A percentile compares a stretch with the other conserved stretches of the same genome.
These are phyloP conservation scores for Semnornis frantzii DNA, from an alignment of 2,113 vertebrate species.

Conservation along the genomic window DNA sequence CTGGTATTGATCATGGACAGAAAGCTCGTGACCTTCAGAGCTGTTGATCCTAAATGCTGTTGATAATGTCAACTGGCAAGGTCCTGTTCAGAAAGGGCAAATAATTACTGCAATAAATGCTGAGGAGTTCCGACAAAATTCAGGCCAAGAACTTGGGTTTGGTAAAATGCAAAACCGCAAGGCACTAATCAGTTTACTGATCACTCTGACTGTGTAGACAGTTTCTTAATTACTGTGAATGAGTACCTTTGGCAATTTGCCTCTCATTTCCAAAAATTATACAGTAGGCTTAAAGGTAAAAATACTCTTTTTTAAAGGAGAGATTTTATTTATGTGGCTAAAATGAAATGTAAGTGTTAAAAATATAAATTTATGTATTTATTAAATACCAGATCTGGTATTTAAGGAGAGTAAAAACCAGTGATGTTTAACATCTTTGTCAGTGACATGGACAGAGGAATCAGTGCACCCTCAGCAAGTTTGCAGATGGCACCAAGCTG, in stretches of 20 bases:
- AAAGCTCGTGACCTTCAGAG: not conserved
- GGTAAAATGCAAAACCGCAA: not conserved
- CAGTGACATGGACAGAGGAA: too few relatives aligned
- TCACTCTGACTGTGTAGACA: not conserved
- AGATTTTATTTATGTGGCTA: not conserved
- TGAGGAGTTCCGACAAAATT: not conserved
- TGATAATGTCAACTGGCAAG: not conserved
- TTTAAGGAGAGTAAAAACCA: not conserved
- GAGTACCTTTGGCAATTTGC: not conserved
- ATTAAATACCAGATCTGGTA: not conserved
- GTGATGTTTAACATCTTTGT: too few relatives aligned
- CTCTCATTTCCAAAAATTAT: not conserved
- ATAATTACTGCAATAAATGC: not conserved
- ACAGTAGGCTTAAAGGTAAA: not conserved
- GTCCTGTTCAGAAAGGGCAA: not conserved
- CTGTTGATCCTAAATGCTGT: not conserved
- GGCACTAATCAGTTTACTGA: not conserved
- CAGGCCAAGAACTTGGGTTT: not conserved
- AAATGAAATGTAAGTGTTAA: not conserved
- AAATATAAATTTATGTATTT: not conserved
- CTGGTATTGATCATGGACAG: not conserved
- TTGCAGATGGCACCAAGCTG: too few relatives aligned
- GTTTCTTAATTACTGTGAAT: not conserved
- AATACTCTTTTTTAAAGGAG: not conserved
- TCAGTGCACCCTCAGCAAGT: too few relatives aligned